Base-by-base conservation (phyloP, 2,888 invertebrate species). In the Ganaspis brasiliensis region DNA sequence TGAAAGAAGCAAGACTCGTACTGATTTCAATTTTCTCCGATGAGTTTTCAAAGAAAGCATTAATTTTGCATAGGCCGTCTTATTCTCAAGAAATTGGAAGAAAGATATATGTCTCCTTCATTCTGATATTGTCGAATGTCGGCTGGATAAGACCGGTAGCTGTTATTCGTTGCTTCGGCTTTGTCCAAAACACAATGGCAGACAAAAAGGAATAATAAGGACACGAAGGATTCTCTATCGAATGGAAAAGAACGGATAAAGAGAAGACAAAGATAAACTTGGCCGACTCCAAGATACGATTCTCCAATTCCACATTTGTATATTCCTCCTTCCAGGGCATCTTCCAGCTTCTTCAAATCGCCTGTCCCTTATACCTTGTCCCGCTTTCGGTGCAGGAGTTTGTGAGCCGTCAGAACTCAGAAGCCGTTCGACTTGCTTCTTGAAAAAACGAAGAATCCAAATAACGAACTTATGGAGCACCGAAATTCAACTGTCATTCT, bases 401-500 rank as follows among this genome's bases (percentile, higher is more conserved):
- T 63, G 63, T 21, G 63, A 37, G 37, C 35, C 37, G 63, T 63
- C 37, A 63, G 63, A 63, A 63, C 37, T 63, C 37, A 63, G 61
- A 61, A 37, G 61, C 37, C 61, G 59, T 59, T 59, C 59, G 35
- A 37, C 61, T 63, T 63, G 63, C 40, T 31, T 61, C n/a, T 24
- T 4, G 26, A 40, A 45, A 55, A 73, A 73, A 61, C n/a, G 70
- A 73, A 59, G 56, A 57, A 76, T 19, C 57, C 75, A 76, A 74
- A 77, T 81, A 86, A 86, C 84, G 83, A 86, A 85, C 82, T 86
- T 83, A 83, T 79, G 77, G 83, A 74, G 77, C 82, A 73, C 74
- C 82, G 76, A 88, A 89, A 87, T 88, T 85, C 86, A 86, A 86
- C 88, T 88, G 89, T 89, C 89, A 88, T 86, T 88, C 83, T 81